phyloP scores from a whole-genome alignment of 2,113 vertebrate species.

The Accipiter cooperii region DNA sequence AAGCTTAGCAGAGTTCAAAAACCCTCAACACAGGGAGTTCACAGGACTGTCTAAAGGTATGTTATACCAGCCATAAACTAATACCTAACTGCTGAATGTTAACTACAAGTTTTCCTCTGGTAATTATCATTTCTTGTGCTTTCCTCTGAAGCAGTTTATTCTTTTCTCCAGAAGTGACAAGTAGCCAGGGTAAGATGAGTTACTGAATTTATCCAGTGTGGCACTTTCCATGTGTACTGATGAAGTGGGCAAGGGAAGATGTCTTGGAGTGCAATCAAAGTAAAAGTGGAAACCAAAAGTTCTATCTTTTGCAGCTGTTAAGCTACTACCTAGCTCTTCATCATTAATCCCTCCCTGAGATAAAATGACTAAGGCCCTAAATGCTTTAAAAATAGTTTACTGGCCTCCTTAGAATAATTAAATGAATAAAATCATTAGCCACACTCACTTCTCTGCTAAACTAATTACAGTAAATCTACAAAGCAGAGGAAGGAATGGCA shows the following conservation, averaged over 20 bases:
- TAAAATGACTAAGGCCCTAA: not conserved
- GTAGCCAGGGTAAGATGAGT: not conserved
- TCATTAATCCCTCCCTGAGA: not conserved
- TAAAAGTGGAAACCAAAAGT: not conserved
- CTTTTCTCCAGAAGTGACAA: not conserved
- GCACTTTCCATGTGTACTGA: fast-evolving
- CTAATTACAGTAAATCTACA: not conserved
- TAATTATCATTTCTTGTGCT: not conserved
- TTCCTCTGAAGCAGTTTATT: not conserved
- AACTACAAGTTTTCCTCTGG: not conserved
- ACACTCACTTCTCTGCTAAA: not conserved
- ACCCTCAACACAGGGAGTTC: not conserved
- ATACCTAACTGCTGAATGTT: not conserved
- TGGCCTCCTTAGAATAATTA: not conserved
- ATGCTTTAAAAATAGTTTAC: not conserved
- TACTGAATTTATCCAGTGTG: not conserved
- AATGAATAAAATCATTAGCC: not conserved
- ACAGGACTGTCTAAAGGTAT: not conserved
- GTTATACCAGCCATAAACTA: not conserved
- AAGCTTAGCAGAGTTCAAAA: not conserved
- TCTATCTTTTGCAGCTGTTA: not conserved
- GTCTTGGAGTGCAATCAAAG: not conserved
- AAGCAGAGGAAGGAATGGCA: not conserved
- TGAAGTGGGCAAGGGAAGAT: not conserved
- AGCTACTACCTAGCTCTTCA: not conserved